Percentiles rank a stretch among this genome's conserved stretches.
Conservation (phyloP, 1,140 invertebrate genomes). For the Zaprionus kolodkinae region DNA sequence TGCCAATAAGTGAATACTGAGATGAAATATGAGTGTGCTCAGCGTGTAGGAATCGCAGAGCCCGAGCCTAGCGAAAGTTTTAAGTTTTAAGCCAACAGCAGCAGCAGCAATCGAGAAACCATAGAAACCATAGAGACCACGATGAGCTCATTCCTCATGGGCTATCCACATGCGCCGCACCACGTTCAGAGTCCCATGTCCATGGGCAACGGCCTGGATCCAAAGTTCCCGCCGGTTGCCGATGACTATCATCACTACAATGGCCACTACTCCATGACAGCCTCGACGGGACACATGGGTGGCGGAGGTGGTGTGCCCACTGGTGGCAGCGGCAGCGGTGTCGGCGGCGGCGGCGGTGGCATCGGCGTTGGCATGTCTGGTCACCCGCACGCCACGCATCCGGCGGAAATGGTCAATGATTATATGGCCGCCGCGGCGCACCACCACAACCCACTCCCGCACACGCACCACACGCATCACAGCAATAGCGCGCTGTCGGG, state of each 20-base stretch:
- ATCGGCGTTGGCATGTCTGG: conserved; percentile 63
- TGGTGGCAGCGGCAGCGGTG: conserved; percentile 11
- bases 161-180: conserved; percentile 85
- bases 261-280: conserved; percentile 82
- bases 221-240: conserved; percentile 83
- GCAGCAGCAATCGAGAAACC: no score
- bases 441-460: conserved; percentile 73
- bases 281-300: conserved; percentile 78
- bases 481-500: conserved; percentile 77
- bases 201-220: conserved; percentile 79
- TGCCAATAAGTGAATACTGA: conserved; percentile 40
- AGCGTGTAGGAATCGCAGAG: conserved; percentile 21
- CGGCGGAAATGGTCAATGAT: conserved; percentile 83
- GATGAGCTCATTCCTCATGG: conserved; percentile 84
- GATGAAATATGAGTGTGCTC: conserved; percentile 45
- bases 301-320: conserved; percentile 39
- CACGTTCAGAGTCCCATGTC: conserved; percentile 84
- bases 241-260: conserved; percentile 84
- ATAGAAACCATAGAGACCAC: conserved; percentile 25
- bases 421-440: conserved; percentile 74
- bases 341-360: no score
- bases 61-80: conserved; percentile 42
- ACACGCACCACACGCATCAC: conserved; percentile 66
- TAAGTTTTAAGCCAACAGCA: not conserved
- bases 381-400: conserved; percentile 79